Evolutionary conservation across 2,797 vertebrate genomes (phyloP), one percentile per base, ranked within the genome.

Genomic region (Cyprinella venusta): DNA sequence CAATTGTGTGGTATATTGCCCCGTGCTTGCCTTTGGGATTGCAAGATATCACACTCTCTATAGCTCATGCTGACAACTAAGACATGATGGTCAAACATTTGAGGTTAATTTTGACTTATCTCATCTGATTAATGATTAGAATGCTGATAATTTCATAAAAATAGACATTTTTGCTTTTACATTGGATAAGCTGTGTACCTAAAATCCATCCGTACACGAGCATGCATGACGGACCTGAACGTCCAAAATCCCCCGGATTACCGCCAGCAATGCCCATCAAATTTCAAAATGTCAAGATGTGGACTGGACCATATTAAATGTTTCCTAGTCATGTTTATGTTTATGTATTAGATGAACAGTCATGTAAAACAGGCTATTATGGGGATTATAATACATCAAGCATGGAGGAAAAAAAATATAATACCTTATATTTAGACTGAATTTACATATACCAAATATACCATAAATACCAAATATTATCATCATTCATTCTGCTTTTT

Each of bases 1-100:
- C 89, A 90, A 91, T 90, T 93, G 85, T 85, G 88, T 79, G 69
- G 91, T 81, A 84, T 91, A 91, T 88, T 90, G 87, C 87, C 84
- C 85, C 71, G 76, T 3, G 5, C 83, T 84, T 92, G 87, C 88
- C 86, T 86, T 92, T 92, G 90, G 88, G 93, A 91, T 91, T 87
- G 91, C 86, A 88, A 74, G 89, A 89, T 88, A 88, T 91, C 87
- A 89, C 85, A 88, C 81, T 90, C 88, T 82, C 72, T 77, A 67
- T 54, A 65, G 56, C 71, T 52, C 77, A 83, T 2, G 10, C 68
- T 50, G 67, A 63, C 48, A 63, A 33, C 61, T 36, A 45, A 36
- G 54, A 63, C 76, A 80, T 36, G 61, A 64, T 18, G 18, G 56
- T 56, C 70, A 76, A 83, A 52, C 52, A 42, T 70, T 48, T 33